Percentiles rank a stretch among this genome's conserved stretches.
phyloP scores from a whole-genome alignment of 2,797 vertebrate genomes.

The Garrulus glandarius region DNA sequence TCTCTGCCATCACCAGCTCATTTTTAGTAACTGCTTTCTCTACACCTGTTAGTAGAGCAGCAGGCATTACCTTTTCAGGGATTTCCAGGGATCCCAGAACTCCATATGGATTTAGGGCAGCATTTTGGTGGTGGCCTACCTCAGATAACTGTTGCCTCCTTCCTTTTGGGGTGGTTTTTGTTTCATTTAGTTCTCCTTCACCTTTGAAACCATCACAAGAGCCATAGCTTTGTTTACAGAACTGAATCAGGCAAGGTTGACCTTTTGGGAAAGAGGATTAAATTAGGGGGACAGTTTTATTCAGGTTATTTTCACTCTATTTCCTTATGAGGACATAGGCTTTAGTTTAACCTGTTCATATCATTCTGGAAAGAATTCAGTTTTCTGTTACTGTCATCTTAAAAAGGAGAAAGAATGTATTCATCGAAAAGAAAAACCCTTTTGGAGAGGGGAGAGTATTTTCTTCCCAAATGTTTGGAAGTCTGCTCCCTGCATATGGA shows the following conservation, averaged over 20 bases:
- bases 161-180: neutral
- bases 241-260: constrained; percentile 13
- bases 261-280: neutral
- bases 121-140: constrained; percentile 68
- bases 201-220: constrained; percentile 50
- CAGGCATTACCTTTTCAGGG: constrained; percentile 28
- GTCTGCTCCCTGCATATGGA: neutral
- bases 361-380: neutral
- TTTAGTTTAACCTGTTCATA: constrained; percentile 21
- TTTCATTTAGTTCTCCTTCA: neutral
- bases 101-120: constrained; percentile 26
- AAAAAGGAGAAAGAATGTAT: constrained; percentile 55
- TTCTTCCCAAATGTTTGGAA: neutral
- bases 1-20: neutral
- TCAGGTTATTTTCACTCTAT: constrained; percentile 55
- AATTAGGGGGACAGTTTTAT: neutral
- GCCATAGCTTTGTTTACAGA: constrained; percentile 71
- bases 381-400: constrained; percentile 1
- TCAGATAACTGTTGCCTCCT: constrained; percentile 65
- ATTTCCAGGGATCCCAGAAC: neutral
- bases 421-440: neutral
- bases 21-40: neutral
- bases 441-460: neutral
- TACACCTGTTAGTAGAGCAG: neutral
- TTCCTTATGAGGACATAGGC: constrained; percentile 8